Evolutionary conservation across 2,888 invertebrate species (phyloP), one percentile per base, ranked within the genome.

Genomic region (Seira ritae): DNA sequence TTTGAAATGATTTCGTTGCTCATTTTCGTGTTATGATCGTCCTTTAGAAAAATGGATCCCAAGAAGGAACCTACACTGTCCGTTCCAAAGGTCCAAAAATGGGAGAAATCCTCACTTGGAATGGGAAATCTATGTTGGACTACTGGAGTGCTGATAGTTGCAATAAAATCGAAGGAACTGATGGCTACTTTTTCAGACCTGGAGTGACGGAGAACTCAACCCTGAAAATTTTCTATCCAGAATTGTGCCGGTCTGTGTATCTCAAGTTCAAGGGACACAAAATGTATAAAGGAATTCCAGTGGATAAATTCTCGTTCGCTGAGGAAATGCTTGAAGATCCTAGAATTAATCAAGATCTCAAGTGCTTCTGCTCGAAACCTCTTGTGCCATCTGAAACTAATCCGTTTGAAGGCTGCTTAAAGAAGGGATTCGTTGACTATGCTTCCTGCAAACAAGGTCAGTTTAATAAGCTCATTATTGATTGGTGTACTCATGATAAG

Each of bases 391-490:
- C 84, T 0, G 70, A 70, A 62, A 86, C 77, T 31, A 70, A 80
- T 62, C 50, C 84, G n/a, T 65, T 42, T 60, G 74, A 73, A 2
- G 60, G 77, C 10, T 86, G 86, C 46, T 70, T 86, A 17, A 86
- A 86, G 46, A 75, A 75, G 10, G 86, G 86, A 66, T 84, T 86
- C 71, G 71, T 86, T 42, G 86, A 86, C 69, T 86, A 79, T 65
- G 84, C 81, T 46, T 46, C 74, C 46, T 86, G 86, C 42, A 86
- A 86, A 79, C 84, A 86, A 81, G 86, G 86, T 86, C 73, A 23
- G 50, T 8, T 37, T 17, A 15, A 37, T 23, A 65, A 65, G 20
- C 19, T 2, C 2, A 20, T 12, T 62, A 15, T 4, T 17, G 62
- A 17, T 17, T 65, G n/a, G n/a, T n/a, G n/a, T n/a, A n/a, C n/a